phyloP scores from a whole-genome alignment of 2,888 invertebrate species.

The Eustalomyia histrio region DNA sequence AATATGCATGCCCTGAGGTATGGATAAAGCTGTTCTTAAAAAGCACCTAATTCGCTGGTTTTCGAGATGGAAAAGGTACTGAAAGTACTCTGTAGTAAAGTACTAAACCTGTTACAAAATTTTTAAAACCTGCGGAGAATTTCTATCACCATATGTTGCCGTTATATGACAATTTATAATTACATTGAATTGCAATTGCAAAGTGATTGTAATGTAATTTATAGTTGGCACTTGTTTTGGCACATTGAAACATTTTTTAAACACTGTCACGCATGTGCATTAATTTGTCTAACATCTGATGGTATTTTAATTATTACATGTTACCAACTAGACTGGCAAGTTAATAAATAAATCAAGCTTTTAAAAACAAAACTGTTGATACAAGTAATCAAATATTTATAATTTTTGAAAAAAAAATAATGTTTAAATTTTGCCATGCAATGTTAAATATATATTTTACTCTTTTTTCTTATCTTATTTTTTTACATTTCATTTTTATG shows the following conservation, averaged over 20 bases:
- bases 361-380: not conserved
- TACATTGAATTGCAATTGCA: no score
- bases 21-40: no score
- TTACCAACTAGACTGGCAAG: not conserved
- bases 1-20: no score
- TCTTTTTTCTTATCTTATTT: not conserved
- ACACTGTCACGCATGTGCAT: slow-evolving; percentile 59
- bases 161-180: no score
- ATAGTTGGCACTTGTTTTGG: slow-evolving; percentile 5
- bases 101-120: no score
- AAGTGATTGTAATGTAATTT: not conserved
- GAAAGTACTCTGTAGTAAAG: no score
- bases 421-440: not conserved
- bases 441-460: not conserved
- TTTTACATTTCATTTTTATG: slow-evolving; percentile 34
- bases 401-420: not conserved
- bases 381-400: not conserved
- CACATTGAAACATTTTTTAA: slow-evolving; percentile 45
- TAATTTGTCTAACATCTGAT: slow-evolving; percentile 15
- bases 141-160: no score
- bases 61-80: no score
- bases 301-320: slow-evolving; percentile 2
- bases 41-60: no score
- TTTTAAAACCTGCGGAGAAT: no score
- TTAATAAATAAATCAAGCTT: not conserved